Percentiles rank a stretch among this genome's conserved stretches.
phyloP scores from a whole-genome alignment of 1,140 invertebrate genomes.

The Microplitis mediator region DNA sequence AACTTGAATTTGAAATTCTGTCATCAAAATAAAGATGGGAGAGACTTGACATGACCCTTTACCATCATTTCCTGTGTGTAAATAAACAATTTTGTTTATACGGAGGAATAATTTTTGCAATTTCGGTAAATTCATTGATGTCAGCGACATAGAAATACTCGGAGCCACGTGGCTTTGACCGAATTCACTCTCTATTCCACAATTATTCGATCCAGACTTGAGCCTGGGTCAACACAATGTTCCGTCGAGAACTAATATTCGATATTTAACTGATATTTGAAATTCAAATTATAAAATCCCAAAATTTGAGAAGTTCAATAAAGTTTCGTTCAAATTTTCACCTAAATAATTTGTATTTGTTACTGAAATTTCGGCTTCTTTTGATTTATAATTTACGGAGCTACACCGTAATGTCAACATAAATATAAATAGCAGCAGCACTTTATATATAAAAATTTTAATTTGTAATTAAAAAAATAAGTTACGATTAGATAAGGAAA shows the following conservation, averaged over 20 bases:
- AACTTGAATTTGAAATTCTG: background rate
- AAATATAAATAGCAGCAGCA: too few species aligned
- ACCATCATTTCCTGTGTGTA: background rate
- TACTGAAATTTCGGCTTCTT: too few species aligned
- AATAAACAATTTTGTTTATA: background rate
- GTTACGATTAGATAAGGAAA: too few species aligned
- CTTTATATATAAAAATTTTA: too few species aligned
- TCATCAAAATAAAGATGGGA: conserved; percentile 1
- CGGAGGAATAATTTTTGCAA: background rate
- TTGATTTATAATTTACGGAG: too few species aligned
- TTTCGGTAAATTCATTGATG: too few species aligned
- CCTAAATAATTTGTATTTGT: too few species aligned
- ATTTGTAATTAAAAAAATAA: too few species aligned
- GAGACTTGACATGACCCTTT: background rate
- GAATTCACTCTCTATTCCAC: background rate
- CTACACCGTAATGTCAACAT: too few species aligned
- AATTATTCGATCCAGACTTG: background rate
- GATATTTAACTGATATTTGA: conserved; percentile 13
- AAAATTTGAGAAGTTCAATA: conserved; percentile 10
- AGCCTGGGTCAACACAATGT: too few species aligned
- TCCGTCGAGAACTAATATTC: conserved; percentile 1
- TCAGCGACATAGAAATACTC: too few species aligned
- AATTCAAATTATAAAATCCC: background rate
- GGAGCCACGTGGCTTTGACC: background rate
- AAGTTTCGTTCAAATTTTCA: too few species aligned